Percentiles rank a stretch among this genome's conserved stretches.
These are phyloP conservation scores for Eciton burchellii DNA, from an alignment of 1,140 invertebrate genomes.

Conservation along the genomic window DNA sequence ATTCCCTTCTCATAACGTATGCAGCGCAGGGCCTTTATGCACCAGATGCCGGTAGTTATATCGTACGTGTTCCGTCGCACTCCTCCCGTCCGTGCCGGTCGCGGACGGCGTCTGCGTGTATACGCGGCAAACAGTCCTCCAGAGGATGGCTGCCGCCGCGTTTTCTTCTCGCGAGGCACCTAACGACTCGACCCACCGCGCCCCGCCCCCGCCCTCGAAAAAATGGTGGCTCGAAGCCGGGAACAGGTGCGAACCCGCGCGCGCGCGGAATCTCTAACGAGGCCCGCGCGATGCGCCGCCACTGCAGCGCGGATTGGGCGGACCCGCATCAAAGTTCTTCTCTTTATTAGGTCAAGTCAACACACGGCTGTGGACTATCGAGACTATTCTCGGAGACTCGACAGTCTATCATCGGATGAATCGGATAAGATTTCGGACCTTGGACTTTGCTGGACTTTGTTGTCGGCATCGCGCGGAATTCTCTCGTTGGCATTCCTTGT, in stretches of 20 bases:
- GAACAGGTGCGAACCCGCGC: conserved; percentile 72
- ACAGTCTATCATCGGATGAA: neutral
- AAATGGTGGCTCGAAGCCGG: conserved; percentile 60
- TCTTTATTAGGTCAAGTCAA: conserved; percentile 13
- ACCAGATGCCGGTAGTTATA: conserved; percentile 75
- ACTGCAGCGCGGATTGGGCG: neutral
- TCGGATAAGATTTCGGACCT: no score
- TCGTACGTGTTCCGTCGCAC: conserved; percentile 63
- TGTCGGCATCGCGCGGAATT: neutral
- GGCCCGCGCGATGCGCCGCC: neutral
- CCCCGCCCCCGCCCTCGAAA: neutral
- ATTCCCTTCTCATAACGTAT: conserved; percentile 71
- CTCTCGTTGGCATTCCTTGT: no score
- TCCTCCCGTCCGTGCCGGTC: conserved; percentile 6
- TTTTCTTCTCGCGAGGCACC: conserved; percentile 69
- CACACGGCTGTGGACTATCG: no score
- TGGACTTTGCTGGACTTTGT: no score
- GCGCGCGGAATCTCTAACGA: conserved; percentile 67
- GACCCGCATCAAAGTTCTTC: conserved; percentile 8
- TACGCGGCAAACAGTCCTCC: conserved; percentile 45
- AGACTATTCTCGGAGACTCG: neutral
- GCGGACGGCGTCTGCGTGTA: neutral
- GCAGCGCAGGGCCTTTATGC: conserved; percentile 71
- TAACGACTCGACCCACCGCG: conserved; percentile 42
- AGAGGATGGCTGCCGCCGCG: conserved; percentile 37